Base-by-base conservation (phyloP, 1,140 invertebrate species). In the Eupristina koningsbergeri region DNA sequence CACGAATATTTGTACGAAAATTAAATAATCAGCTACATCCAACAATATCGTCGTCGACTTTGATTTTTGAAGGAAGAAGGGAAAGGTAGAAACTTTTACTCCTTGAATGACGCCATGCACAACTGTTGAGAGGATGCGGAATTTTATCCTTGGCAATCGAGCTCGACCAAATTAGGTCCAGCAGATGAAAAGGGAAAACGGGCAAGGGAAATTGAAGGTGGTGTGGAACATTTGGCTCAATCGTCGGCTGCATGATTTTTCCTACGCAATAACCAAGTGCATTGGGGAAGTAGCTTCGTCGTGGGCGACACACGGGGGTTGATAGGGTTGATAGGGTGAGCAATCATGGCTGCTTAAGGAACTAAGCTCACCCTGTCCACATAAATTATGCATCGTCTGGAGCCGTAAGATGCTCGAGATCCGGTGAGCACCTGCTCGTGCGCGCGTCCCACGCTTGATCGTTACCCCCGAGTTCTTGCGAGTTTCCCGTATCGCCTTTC, bases 361-460 rank as follows among this genome's bases (percentile, higher is more conserved):
- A 89, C 91, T 92, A 92, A 92, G 91, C 91, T 90, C 86, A 85
- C 87, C 88, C 89, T 89, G 87, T 89, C 88, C 88, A 91, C 91
- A 93, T 92, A 93, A 93, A 93, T 93, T 93, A 93, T 93, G 92
- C 92, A 93, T 92, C 92, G 92, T 90, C 88, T 88, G 45, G 87
- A 87, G 81, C 89, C 89, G 88, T 92, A 93, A 93, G 92, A 92
- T 91, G 91, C 89, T 76, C 88, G 87, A 89, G 91, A 93, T 92
- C 90, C 91, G 88, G 88, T 85, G 90, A 91, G 89, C 92, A 93
- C 91, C 92, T 93, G 92, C 90, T 92, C 80, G 53, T 92, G 91
- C n/a, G n/a, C n/a, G n/a, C n/a, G n/a, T n/a, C n/a, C n/a, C n/a
- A n/a, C n/a, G n/a, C n/a, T n/a, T n/a, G n/a, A 67, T 67, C 64